Evolutionary conservation across 2,888 invertebrate genomes (phyloP), one percentile per base, ranked within the genome.

Genomic region (Dorcus parallelipipedus): DNA sequence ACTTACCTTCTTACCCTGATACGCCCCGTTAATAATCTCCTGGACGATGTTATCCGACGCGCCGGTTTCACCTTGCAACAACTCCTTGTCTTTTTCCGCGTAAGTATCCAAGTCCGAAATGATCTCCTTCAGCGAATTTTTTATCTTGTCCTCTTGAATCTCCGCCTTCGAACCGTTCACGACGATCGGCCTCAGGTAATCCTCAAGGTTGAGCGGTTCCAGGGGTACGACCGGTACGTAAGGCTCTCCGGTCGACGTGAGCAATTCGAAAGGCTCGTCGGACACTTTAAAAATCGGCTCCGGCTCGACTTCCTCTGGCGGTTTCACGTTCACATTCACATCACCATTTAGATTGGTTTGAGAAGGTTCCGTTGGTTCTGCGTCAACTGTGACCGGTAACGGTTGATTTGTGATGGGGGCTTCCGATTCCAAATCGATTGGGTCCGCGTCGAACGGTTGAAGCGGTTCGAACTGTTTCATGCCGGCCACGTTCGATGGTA

Each of bases 61-160:
- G 8, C 23, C 23, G 26, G 26, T 47, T 38, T 52, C 41, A 7
- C 7, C 59, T n/a, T 56, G 55, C n/a, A 59, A 20, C 20, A 3
- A 33, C 17, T 59, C 59, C 23, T 52, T 55, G 45, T 83, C 81
- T 48, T 78, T 80, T 64, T 80, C 82, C 33, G 82, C 83, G 63
- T 81, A 84, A 49, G 77, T 79, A 72, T 85, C 85, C 69, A 85
- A 81, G 75, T 84, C 84, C 38, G 82, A 84, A 64, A 85, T 84
- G 53, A 85, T 85, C 68, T 84, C 83, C 65, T 83, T 83, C 54
- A 85, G 73, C 10, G 82, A 80, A 68, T 81, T 83, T 65, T 82
- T 83, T 57, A 83, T 81, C 65, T 77, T 81, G 62, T 81, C 83
- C 69, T 83, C 81, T 65, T 81, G 77, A 56, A 82, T 82, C 72